Percentiles rank a stretch among this genome's conserved stretches.
These are phyloP conservation scores for Drosophila histrio DNA, from an alignment of 2,888 invertebrate species.

Conservation along the genomic window DNA sequence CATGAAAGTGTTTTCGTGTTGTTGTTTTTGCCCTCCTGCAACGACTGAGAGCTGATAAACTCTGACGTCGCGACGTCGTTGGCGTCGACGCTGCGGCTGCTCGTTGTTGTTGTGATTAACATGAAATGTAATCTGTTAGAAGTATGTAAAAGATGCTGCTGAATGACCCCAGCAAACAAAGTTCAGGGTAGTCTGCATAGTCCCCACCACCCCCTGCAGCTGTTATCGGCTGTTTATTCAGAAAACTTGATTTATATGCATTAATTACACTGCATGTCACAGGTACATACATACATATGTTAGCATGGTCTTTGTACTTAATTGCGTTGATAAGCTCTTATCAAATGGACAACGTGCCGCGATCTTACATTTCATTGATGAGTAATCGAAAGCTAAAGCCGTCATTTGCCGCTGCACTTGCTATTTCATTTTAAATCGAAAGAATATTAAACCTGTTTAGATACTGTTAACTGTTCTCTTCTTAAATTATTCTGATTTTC, in stretches of 20 bases:
- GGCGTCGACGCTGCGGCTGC: slow-evolving; percentile 12
- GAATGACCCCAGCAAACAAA: slow-evolving; percentile 33
- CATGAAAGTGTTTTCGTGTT: slow-evolving; percentile 22
- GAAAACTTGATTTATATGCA: slow-evolving; percentile 33
- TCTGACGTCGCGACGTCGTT: slow-evolving; percentile 31
- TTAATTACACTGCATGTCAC: slow-evolving; percentile 39
- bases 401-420: slow-evolving; percentile 5
- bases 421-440: slow-evolving; percentile 44
- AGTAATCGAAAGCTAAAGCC: slow-evolving; percentile 47
- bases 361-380: slow-evolving; percentile 43
- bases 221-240: slow-evolving; percentile 25
- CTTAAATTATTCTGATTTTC: background rate
- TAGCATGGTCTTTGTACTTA: slow-evolving; percentile 33
- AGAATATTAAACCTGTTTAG: slow-evolving; percentile 13
- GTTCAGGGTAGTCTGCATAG: slow-evolving; percentile 44
- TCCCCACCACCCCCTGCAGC: background rate
- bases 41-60: slow-evolving; percentile 50
- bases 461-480: background rate
- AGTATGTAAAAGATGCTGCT: slow-evolving; percentile 31
- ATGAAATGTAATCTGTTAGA: slow-evolving; percentile 55
- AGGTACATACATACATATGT: slow-evolving; percentile 7
- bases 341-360: slow-evolving; percentile 29
- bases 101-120: slow-evolving; percentile 23
- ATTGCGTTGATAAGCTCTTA: slow-evolving; percentile 53
- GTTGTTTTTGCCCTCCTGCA: slow-evolving; percentile 53